These are phyloP conservation scores for Diadema setosum DNA, from an alignment of 35 echinoderm and acorn worm species.

Conservation along the genomic window DNA sequence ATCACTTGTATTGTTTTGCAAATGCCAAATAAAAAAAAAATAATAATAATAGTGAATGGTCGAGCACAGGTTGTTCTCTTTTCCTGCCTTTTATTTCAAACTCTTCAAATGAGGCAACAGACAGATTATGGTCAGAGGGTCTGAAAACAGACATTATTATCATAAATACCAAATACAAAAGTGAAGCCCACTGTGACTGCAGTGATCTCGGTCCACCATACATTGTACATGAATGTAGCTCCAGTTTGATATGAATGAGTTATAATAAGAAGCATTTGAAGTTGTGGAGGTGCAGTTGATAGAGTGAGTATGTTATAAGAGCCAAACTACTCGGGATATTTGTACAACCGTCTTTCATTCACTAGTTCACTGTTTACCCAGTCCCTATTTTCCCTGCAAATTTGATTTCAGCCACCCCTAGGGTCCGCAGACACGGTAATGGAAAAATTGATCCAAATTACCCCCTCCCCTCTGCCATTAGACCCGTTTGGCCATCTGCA, in stretches of 20 bases:
- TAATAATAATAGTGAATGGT: too few relatives aligned
- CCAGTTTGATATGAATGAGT: not conserved
- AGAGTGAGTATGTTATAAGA: not conserved
- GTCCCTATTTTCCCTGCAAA: not conserved
- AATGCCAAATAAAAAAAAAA: too few relatives aligned
- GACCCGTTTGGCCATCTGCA: not conserved
- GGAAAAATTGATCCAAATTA: constrained; percentile 1
- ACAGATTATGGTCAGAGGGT: too few relatives aligned
- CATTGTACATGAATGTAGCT: not conserved
- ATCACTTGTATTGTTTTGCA: too few relatives aligned
- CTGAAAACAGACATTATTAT: too few relatives aligned
- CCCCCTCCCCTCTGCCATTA: not conserved
- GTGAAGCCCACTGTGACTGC: too few relatives aligned
- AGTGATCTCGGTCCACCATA: not conserved
- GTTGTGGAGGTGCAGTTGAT: too few relatives aligned
- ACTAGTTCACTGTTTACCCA: not conserved
- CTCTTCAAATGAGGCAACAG: too few relatives aligned
- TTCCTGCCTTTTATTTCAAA: too few relatives aligned
- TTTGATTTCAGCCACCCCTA: not conserved
- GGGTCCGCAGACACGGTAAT: not conserved
- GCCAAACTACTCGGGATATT: not conserved
- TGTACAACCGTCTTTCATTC: not conserved
- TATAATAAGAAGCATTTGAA: not conserved
- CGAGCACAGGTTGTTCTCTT: too few relatives aligned
- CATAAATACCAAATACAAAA: too few relatives aligned